A percentile compares a stretch with the other conserved stretches of the same genome.
Conservation (phyloP, 2,888 invertebrate genomes). For the Acronicta alni region DNA sequence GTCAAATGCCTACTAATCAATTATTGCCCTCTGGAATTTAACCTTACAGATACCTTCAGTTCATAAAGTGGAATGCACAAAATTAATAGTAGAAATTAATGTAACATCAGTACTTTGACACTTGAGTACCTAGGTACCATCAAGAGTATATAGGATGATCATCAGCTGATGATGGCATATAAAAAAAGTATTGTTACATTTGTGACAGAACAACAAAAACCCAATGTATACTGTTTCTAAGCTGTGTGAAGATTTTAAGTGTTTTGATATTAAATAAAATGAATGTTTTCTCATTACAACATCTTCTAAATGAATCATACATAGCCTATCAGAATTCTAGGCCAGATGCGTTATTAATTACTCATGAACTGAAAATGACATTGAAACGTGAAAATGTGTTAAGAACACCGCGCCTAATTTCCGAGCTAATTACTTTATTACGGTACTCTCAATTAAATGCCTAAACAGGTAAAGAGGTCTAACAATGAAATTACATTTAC, state of each 20-base stretch:
- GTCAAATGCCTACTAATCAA: too few species aligned
- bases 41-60: too few species aligned
- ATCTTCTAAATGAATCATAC: slow-evolving; percentile 1
- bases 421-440: slow-evolving; percentile 10
- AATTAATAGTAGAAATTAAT: too few species aligned
- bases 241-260: too few species aligned
- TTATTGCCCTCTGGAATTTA: too few species aligned
- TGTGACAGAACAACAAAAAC: too few species aligned
- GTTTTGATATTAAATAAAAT: neutral
- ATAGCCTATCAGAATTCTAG: neutral
- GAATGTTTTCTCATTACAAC: neutral
- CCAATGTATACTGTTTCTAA: too few species aligned
- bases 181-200: too few species aligned
- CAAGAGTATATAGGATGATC: too few species aligned
- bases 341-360: slow-evolving; percentile 17
- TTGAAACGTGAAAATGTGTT: slow-evolving; percentile 4
- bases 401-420: slow-evolving; percentile 23
- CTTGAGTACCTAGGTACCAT: too few species aligned
- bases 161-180: too few species aligned
- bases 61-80: too few species aligned
- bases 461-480: slow-evolving; percentile 19
- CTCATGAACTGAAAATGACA: slow-evolving; percentile 15
- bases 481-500: slow-evolving; percentile 35
- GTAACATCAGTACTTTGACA: neutral
- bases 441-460: slow-evolving; percentile 25